Percentiles rank a stretch among this genome's conserved stretches.
These are phyloP conservation scores for Nasonia giraulti DNA, from an alignment of 1,140 invertebrate genomes.

Conservation along the genomic window DNA sequence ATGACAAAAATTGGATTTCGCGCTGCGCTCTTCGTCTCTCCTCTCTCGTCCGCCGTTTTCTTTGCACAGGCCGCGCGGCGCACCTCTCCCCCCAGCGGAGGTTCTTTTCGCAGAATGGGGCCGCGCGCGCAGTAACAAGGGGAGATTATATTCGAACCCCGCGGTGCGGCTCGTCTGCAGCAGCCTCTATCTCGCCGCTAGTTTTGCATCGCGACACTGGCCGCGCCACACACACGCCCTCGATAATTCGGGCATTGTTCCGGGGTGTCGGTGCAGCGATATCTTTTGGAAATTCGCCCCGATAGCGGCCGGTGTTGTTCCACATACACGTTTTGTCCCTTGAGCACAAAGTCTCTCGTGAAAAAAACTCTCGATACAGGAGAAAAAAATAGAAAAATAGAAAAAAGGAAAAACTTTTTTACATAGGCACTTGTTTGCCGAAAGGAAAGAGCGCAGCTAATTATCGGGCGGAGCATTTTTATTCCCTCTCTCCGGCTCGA, in stretches of 20 bases:
- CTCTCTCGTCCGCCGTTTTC: neutral
- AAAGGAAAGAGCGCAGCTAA: slow-evolving; percentile 13
- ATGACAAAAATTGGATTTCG: slow-evolving; percentile 42
- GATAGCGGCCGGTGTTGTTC: neutral
- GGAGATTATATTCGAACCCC: slow-evolving; percentile 31
- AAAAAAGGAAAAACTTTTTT: neutral
- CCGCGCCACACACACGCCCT: neutral
- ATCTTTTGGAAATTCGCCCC: slow-evolving; percentile 6
- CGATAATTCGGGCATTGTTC: slow-evolving; percentile 31
- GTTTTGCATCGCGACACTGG: neutral
- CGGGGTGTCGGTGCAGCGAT: neutral
- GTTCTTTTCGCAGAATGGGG: neutral
- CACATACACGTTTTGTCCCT: too few relatives aligned
- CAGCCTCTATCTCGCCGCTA: neutral
- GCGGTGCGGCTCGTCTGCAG: neutral
- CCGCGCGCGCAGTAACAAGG: neutral
- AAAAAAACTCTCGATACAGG: too few relatives aligned
- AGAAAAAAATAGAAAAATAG: neutral
- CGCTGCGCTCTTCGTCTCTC: neutral
- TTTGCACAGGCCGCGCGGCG: neutral
- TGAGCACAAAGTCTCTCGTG: too few relatives aligned
- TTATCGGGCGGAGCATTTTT: slow-evolving; percentile 19
- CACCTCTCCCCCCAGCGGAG: neutral
- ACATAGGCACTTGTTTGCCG: neutral
- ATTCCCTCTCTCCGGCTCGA: too few relatives aligned